A percentile compares a stretch with the other conserved stretches of the same genome.
These are phyloP conservation scores for Ameiurus melas DNA, from an alignment of 2,113 vertebrate species.

Conservation along the genomic window DNA sequence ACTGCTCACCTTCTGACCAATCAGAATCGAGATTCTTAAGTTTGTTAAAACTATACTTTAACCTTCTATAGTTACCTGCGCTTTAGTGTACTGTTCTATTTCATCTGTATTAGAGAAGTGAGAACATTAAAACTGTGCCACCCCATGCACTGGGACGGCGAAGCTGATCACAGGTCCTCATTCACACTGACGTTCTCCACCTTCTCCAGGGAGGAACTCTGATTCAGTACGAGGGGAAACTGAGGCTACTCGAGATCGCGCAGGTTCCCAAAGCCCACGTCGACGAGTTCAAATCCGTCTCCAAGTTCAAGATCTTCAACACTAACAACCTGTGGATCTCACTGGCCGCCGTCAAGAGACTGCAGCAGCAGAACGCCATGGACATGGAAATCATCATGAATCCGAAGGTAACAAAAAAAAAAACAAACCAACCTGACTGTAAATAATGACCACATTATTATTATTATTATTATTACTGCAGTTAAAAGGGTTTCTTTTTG, in stretches of 20 bases:
- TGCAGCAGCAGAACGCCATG: conserved; percentile 89
- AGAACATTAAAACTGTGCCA: neutral
- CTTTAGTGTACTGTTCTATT: neutral
- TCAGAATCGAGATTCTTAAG: neutral
- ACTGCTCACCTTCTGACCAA: neutral
- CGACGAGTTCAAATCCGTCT: conserved; percentile 97
- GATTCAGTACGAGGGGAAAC: conserved; percentile 92
- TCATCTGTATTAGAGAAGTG: neutral
- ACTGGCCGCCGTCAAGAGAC: conserved; percentile 89
- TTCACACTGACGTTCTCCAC: neutral
- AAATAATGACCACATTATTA: too few species aligned
- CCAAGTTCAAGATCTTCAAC: conserved; percentile 99
- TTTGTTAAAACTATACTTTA: neutral
- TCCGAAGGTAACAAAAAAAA: conserved; percentile 82
- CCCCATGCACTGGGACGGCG: neutral
- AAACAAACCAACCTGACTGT: neutral
- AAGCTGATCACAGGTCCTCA: neutral
- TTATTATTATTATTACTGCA: too few species aligned
- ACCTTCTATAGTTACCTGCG: neutral
- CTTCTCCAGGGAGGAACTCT: conserved; percentile 87
- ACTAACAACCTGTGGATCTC: conserved; percentile 99
- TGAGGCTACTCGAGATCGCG: conserved; percentile 95
- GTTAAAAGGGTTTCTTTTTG: neutral
- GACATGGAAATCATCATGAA: conserved; percentile 98
- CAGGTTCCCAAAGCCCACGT: conserved; percentile 96